These are phyloP conservation scores for Paramormyrops hopkinsi DNA, from an alignment of 2,797 vertebrate genomes.

Conservation along the genomic window DNA sequence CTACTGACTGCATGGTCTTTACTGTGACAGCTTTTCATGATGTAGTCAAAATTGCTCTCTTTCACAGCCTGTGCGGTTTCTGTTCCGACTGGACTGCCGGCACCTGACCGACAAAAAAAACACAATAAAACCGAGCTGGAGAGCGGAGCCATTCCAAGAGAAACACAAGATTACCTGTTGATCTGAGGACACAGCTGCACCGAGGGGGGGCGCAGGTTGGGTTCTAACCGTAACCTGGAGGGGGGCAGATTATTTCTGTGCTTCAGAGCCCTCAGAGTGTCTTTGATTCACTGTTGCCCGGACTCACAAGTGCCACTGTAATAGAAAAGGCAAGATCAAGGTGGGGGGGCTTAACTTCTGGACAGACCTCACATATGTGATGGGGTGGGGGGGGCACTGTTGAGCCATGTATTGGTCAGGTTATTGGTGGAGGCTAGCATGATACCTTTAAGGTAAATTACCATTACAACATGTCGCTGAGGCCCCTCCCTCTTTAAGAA, in stretches of 20 bases:
- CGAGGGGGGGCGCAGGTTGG: not conserved
- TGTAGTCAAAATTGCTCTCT: not conserved
- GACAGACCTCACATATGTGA: not conserved
- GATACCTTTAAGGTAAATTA: not conserved
- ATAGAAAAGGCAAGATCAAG: not conserved
- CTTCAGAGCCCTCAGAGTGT: not conserved
- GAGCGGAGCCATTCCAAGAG: not conserved
- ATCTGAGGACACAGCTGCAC: not conserved
- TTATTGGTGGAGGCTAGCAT: not conserved
- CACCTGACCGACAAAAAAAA: not conserved
- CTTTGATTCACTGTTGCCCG: not conserved
- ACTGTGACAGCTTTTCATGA: not conserved
- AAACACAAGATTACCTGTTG: not conserved
- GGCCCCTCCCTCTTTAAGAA: not conserved
- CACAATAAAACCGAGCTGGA: not conserved
- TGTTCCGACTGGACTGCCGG: not conserved
- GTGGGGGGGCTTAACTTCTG: not conserved
- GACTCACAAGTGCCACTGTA: not conserved
- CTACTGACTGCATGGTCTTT: not conserved
- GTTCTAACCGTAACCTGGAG: not conserved
- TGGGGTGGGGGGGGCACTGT: not conserved
- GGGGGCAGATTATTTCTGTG: not conserved
- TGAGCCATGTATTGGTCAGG: not conserved
- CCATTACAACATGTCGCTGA: not conserved
- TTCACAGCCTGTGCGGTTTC: not conserved